phyloP scores from a whole-genome alignment of 1,140 invertebrate genomes.

The Trypoxylus dichotomus region DNA sequence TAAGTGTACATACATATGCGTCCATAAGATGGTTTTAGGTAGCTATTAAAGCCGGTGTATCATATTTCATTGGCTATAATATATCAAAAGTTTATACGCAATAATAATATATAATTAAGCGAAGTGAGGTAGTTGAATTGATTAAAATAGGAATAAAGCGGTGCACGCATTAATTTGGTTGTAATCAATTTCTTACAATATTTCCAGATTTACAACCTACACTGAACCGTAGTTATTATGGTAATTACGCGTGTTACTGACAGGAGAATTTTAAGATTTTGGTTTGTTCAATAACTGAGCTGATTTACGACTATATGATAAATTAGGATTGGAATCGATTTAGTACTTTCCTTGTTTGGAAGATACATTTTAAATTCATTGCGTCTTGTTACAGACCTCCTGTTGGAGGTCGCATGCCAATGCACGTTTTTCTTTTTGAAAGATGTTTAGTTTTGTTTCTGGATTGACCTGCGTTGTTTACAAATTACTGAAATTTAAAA shows the following conservation, averaged over 20 bases:
- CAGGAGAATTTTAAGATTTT: not conserved
- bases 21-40: constrained; percentile 2
- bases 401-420: too few species aligned
- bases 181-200: constrained; percentile 1
- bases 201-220: not conserved
- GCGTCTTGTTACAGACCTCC: too few species aligned
- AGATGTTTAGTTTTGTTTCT: too few species aligned
- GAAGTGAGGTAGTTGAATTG: constrained; percentile 15
- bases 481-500: too few species aligned
- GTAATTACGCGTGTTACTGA: not conserved
- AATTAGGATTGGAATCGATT: not conserved
- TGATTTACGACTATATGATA: not conserved
- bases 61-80: not conserved
- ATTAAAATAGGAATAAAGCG: constrained; percentile 17
- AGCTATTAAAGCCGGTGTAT: not conserved
- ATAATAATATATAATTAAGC: constrained; percentile 19
- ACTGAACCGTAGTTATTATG: not conserved
- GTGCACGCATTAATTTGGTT: not conserved
- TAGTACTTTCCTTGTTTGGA: not conserved
- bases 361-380: not conserved
- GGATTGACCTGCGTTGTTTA: too few species aligned
- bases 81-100: not conserved
- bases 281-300: not conserved
- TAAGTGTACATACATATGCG: not conserved
- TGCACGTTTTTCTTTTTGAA: not conserved